phyloP scores from a whole-genome alignment of 2,888 invertebrate species.

The Dorcus hopei region DNA sequence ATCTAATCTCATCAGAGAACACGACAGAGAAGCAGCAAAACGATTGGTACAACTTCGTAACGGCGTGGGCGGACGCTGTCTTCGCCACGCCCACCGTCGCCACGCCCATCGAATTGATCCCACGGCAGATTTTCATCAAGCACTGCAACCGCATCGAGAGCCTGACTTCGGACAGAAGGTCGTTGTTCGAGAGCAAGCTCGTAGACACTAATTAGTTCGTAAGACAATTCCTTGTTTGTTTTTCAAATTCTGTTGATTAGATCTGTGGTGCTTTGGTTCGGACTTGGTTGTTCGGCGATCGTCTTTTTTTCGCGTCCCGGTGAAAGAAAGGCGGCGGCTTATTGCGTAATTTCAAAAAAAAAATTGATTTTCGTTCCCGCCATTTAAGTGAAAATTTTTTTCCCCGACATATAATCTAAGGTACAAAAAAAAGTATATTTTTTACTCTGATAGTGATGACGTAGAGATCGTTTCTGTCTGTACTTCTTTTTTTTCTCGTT shows the following conservation, averaged over 20 bases:
- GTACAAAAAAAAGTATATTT: too few species aligned
- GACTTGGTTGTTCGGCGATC: not conserved
- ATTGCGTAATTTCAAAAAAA: too few species aligned
- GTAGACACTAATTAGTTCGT: constrained; percentile 24
- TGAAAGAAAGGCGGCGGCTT: too few species aligned
- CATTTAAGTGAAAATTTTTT: too few species aligned
- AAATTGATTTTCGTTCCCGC: too few species aligned
- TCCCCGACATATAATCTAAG: too few species aligned
- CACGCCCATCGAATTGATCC: constrained; percentile 41
- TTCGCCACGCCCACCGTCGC: constrained; percentile 31
- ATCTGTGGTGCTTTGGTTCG: not conserved
- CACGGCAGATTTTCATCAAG: constrained; percentile 39
- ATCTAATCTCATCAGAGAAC: constrained; percentile 44
- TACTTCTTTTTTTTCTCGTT: too few species aligned
- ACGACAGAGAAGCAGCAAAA: constrained; percentile 39
- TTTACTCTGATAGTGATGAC: too few species aligned
- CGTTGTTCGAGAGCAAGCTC: constrained; percentile 40
- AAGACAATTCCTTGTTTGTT: not conserved
- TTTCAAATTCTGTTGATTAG: not conserved
- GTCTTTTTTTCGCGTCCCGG: too few species aligned
- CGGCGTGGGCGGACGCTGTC: constrained; percentile 52
- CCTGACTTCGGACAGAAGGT: constrained; percentile 35
- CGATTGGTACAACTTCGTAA: constrained; percentile 56
- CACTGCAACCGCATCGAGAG: constrained; percentile 39
- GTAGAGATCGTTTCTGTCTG: too few species aligned